phyloP scores from a whole-genome alignment of 1,140 invertebrate genomes.

The Venturia canescens region DNA sequence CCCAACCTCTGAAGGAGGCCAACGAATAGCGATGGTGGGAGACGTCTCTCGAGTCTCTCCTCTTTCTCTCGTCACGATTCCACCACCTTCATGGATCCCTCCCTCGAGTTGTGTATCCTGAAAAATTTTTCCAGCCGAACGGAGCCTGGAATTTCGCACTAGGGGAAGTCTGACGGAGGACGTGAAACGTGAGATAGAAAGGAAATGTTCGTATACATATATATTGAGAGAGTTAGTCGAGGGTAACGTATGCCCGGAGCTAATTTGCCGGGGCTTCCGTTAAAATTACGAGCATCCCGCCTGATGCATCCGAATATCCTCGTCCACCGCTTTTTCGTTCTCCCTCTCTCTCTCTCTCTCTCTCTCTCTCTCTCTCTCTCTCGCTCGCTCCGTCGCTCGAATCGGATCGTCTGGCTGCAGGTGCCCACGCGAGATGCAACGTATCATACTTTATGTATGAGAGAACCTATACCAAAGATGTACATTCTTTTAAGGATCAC shows the following conservation, averaged over 20 bases:
- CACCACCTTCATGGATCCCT: slow-evolving; percentile 48
- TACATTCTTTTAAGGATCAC: neutral
- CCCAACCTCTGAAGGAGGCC: slow-evolving; percentile 16
- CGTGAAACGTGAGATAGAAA: slow-evolving; percentile 19
- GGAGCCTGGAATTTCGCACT: slow-evolving; percentile 22
- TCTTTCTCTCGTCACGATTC: slow-evolving; percentile 60
- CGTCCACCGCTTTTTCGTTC: slow-evolving; percentile 33
- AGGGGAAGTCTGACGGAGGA: slow-evolving; percentile 18
- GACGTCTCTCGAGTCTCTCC: slow-evolving; percentile 22
- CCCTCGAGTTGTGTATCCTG: slow-evolving; percentile 11
- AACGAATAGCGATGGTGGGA: slow-evolving; percentile 21
- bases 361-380: neutral
- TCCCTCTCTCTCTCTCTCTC: slow-evolving; percentile 11
- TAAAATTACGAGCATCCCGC: slow-evolving; percentile 68
- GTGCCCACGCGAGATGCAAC: slow-evolving; percentile 16
- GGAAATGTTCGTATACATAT: slow-evolving; percentile 3
- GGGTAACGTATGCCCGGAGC: slow-evolving; percentile 72
- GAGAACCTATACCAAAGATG: neutral
- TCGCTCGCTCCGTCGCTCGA: neutral
- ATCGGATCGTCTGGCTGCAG: slow-evolving; percentile 12
- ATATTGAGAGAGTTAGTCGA: slow-evolving; percentile 57
- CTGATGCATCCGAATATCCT: slow-evolving; percentile 70
- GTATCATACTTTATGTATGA: neutral
- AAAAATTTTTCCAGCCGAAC: slow-evolving; percentile 24
- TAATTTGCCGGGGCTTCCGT: slow-evolving; percentile 73